A percentile compares a stretch with the other conserved stretches of the same genome.
These are phyloP conservation scores for Ochotona curzoniae DNA, from an alignment of 2,113 vertebrate species.

Conservation along the genomic window DNA sequence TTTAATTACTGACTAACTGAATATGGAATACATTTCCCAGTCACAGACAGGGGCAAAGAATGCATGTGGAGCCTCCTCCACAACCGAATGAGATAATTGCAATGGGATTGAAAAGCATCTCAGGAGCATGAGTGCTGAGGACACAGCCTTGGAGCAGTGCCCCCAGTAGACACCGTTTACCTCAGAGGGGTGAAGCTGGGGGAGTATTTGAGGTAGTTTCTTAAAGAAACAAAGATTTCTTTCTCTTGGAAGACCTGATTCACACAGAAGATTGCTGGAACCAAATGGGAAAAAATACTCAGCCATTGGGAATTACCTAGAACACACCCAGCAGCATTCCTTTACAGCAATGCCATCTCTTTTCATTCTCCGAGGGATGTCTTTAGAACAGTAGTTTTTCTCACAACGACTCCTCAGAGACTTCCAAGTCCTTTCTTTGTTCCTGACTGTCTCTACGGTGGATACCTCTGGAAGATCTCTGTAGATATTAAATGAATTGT, in stretches of 20 bases:
- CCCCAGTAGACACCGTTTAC: background rate
- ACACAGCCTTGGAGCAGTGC: background rate
- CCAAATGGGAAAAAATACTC: background rate
- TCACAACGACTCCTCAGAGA: conserved; percentile 9
- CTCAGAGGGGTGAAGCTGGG: background rate
- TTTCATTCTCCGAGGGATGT: background rate
- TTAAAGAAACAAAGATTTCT: background rate
- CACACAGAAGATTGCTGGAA: background rate
- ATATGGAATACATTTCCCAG: conserved; percentile 59
- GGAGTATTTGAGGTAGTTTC: background rate
- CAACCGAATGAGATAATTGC: conserved; percentile 54
- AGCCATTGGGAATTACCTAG: conserved; percentile 35
- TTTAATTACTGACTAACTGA: conserved; percentile 73
- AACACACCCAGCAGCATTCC: conserved; percentile 42
- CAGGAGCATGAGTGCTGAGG: background rate
- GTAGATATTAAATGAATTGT: conserved; percentile 42
- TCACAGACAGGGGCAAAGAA: conserved; percentile 71
- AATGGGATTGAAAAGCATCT: conserved; percentile 61
- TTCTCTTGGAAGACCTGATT: background rate
- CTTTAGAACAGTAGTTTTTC: conserved; percentile 59
- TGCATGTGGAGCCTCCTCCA: conserved; percentile 60
- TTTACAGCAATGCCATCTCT: background rate
- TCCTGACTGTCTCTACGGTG: conserved; percentile 69
- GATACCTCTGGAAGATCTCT: conserved; percentile 39
- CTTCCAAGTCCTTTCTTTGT: conserved; percentile 64